Percentiles rank a stretch among this genome's conserved stretches.
Conservation (phyloP, 2,888 invertebrate species). For the Stenoptilia bipunctidactyla region DNA sequence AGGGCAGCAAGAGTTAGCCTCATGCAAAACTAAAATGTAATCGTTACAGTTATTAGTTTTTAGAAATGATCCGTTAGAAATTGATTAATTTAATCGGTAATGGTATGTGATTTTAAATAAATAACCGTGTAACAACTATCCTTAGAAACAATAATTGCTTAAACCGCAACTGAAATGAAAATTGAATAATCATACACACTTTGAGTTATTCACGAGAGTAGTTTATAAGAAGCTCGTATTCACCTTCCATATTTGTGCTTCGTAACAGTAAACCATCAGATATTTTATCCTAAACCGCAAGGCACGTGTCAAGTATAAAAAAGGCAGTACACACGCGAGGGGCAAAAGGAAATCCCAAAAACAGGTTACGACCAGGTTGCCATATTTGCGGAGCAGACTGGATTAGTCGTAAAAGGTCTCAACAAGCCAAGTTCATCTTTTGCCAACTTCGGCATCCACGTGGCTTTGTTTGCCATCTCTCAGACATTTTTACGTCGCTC, state of each 20-base stretch:
- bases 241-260: no score
- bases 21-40: not conserved
- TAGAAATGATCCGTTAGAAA: not conserved
- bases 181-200: no score
- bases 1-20: slow-evolving; percentile 18
- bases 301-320: slow-evolving; percentile 22
- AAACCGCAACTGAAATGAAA: not conserved
- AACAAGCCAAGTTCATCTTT: slow-evolving; percentile 55
- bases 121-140: no score
- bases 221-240: no score
- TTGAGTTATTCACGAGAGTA: no score
- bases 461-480: slow-evolving; percentile 43
- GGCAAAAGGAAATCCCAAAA: slow-evolving; percentile 65
- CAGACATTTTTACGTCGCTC: slow-evolving; percentile 38
- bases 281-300: not conserved
- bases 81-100: not conserved
- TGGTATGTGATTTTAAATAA: no score
- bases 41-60: slow-evolving; percentile 1
- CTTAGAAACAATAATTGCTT: not conserved
- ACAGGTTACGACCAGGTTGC: slow-evolving; percentile 67
- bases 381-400: slow-evolving; percentile 62
- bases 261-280: no score
- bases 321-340: slow-evolving; percentile 34
- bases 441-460: slow-evolving; percentile 49
- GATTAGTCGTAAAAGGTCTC: slow-evolving; percentile 69